Evolutionary conservation across 2,888 invertebrate genomes (phyloP).

Genomic region (Beris morrisii): DNA sequence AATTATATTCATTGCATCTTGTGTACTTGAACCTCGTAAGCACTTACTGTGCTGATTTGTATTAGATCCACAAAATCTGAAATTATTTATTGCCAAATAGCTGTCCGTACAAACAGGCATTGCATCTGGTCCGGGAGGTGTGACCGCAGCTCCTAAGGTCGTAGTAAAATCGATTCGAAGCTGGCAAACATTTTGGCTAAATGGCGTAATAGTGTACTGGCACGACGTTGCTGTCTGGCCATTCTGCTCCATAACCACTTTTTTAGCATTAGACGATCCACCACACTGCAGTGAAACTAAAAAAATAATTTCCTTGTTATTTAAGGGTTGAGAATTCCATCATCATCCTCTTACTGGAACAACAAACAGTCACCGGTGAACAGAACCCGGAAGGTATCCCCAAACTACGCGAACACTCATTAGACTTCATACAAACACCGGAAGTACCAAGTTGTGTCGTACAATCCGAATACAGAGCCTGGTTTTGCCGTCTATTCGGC

Average conservation of each 20-base stretch:
- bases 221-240: background rate
- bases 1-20: background rate
- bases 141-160: slow-evolving; percentile 44
- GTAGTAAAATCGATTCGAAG: slow-evolving; percentile 49
- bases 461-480: slow-evolving; percentile 41
- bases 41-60: slow-evolving; percentile 63
- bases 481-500: background rate
- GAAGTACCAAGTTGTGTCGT: slow-evolving; percentile 46
- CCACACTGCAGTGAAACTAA: slow-evolving; percentile 16
- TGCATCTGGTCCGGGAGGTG: background rate
- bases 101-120: slow-evolving; percentile 45
- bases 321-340: no score
- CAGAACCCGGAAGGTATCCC: slow-evolving; percentile 51
- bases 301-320: background rate
- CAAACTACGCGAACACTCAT: slow-evolving; percentile 50
- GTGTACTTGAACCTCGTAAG: no score
- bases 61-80: slow-evolving; percentile 63
- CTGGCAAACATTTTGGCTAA: slow-evolving; percentile 50
- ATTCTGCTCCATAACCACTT: background rate
- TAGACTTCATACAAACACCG: slow-evolving; percentile 52
- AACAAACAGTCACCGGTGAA: slow-evolving; percentile 52
- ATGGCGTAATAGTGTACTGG: slow-evolving; percentile 44
- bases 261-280: slow-evolving; percentile 12
- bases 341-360: slow-evolving; percentile 49
- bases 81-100: slow-evolving; percentile 45